Base-by-base conservation (phyloP, 2,113 vertebrate species). In the Aphelocoma coerulescens region DNA sequence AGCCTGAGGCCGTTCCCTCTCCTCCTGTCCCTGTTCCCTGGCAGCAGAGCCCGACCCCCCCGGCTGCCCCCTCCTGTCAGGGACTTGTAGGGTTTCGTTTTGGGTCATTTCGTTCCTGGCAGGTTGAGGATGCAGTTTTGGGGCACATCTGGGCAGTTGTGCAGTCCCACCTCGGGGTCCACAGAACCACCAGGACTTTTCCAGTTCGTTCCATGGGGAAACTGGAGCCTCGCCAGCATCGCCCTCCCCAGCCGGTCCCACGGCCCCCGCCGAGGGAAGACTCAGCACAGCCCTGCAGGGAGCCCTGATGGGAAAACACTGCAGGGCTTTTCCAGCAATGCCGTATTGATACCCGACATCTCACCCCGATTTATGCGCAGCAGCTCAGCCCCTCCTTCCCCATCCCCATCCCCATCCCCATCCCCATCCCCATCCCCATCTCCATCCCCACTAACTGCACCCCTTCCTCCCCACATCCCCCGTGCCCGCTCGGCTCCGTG, bases 191-290 rank as follows among this genome's bases (percentile, higher is more conserved):
- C 18, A 73, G 66, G 24, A 30, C 8, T 15, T 71, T 54, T 8
- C 66, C n/a, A 8, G 39, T 37, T 27, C 1, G 0, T n/a, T 66
- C n/a, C 19, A 2, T 1, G 18, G 23, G 80, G 39, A 16, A 57
- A 13, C n/a, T 2, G 71, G 41, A 58, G 52, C 80, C 1, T 4
- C 61, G 3, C 26, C 17, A 20, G 4, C 12, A 6, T 19, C n/a
- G 27, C 16, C 46, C 20, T 37, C 16, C 27, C 44, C 52, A 21
- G 52, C 63, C 16, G 39, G 6, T 12, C 17, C 92, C 52, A 46
- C 9, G 44, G 44, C 19, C 20, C 46, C 46, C 21, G 46, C 20
- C 46, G 4, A 21, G 46, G 46, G 20, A 46, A 46, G 46, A 21
- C 46, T 35, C 46, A 16, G 82, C 7, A 3, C 24, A 6, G 43